Conservation (phyloP, 1,140 invertebrate species). For the Eubasilissa regina region DNA sequence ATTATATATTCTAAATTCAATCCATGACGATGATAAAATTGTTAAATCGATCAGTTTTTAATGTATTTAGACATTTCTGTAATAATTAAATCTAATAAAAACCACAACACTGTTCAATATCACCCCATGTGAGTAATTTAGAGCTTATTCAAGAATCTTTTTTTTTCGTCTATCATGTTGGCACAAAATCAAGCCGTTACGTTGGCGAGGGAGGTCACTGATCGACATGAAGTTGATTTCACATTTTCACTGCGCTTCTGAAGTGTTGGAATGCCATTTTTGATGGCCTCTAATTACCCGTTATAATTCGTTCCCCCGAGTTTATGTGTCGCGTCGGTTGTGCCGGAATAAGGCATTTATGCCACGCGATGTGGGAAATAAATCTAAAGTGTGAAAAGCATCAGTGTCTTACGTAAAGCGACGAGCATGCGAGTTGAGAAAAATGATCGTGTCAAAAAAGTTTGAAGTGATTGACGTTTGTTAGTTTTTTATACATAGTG, state of each 20-base stretch:
- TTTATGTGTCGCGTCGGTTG: constrained; percentile 37
- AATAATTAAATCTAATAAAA: too few relatives aligned
- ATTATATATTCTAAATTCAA: too few relatives aligned
- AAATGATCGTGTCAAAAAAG: constrained; percentile 53
- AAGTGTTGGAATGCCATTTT: constrained; percentile 52
- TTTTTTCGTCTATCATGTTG: too few relatives aligned
- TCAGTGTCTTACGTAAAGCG: constrained; percentile 47
- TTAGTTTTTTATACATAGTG: constrained; percentile 45
- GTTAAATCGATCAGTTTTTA: too few relatives aligned
- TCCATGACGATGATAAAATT: too few relatives aligned
- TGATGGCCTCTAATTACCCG: constrained; percentile 46
- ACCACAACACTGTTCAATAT: too few relatives aligned
- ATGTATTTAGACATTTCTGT: too few relatives aligned
- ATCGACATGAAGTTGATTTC: constrained; percentile 55
- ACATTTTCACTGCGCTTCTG: constrained; percentile 52
- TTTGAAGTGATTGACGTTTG: constrained; percentile 50
- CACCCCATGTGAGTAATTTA: too few relatives aligned
- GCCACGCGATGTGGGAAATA: constrained; percentile 44
- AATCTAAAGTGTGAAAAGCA: constrained; percentile 18
- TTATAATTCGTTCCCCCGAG: constrained; percentile 38
- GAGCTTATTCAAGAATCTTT: too few relatives aligned
- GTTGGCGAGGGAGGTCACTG: constrained; percentile 54
- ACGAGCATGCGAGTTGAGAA: constrained; percentile 32
- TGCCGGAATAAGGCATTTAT: constrained; percentile 28
- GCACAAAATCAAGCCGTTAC: constrained; percentile 53